A percentile compares a stretch with the other conserved stretches of the same genome.
Conservation (phyloP, 2,113 vertebrate genomes). For the Ciconia maguari region DNA sequence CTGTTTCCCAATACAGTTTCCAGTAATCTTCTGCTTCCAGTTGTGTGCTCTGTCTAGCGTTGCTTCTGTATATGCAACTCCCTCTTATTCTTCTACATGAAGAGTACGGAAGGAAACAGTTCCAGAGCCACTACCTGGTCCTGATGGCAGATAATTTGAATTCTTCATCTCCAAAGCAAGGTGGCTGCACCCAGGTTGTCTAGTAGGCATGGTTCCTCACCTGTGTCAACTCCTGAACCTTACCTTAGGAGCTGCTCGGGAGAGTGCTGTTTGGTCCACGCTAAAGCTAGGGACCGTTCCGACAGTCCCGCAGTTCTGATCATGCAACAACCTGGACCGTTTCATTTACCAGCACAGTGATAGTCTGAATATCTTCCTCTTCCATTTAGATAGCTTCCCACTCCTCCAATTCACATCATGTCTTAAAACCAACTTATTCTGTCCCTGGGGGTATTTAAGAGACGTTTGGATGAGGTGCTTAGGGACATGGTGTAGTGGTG, state of each 20-base stretch:
- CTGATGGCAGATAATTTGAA: not conserved
- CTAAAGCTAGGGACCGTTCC: too few species aligned
- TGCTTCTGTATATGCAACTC: not conserved
- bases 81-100: too few species aligned
- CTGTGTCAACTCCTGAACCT: not conserved
- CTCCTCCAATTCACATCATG: not conserved
- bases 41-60: not conserved
- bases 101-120: not conserved
- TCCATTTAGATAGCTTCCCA: not conserved
- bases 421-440: not conserved
- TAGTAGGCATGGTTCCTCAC: not conserved
- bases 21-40: not conserved
- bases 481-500: too few species aligned
- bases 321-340: not conserved
- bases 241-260: not conserved
- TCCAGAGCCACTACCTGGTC: not conserved
- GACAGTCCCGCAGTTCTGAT: not conserved
- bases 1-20: not conserved
- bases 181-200: not conserved
- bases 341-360: not conserved
- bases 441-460: too few species aligned
- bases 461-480: too few species aligned
- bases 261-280: fast-evolving
- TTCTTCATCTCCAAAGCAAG: not conserved
- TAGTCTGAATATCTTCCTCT: not conserved